Percentiles rank a stretch among this genome's conserved stretches.
Conservation (phyloP, 2,797 vertebrate species). For the Argya squamiceps region DNA sequence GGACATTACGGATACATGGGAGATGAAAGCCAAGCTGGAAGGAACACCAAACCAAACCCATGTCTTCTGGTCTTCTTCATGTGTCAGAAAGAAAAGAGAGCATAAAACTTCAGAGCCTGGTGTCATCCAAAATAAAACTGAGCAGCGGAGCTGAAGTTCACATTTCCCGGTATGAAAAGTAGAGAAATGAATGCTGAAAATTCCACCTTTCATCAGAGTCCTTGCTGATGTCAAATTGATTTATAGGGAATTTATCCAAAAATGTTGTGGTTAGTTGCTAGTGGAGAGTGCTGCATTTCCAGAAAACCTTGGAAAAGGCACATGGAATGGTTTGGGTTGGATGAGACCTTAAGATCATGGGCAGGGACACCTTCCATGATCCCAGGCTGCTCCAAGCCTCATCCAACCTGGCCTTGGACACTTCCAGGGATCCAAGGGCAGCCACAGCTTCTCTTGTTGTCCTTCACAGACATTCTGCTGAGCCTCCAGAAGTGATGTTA, state of each 20-base stretch:
- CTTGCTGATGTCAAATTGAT: not conserved
- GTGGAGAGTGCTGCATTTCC: not conserved
- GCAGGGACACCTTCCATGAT: not conserved
- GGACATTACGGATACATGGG: not conserved
- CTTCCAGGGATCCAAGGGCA: not conserved
- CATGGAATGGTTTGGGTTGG: not conserved
- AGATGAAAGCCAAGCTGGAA: conserved; percentile 31
- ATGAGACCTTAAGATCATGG: not conserved
- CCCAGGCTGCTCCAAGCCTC: not conserved
- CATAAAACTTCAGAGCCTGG: not conserved
- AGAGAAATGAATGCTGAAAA: not conserved
- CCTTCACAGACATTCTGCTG: not conserved
- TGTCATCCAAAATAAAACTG: not conserved
- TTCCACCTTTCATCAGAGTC: not conserved
- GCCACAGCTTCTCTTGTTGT: not conserved
- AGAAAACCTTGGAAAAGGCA: not conserved
- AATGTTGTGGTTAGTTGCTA: not conserved
- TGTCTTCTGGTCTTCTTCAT: not conserved
- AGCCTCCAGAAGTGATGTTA: not conserved
- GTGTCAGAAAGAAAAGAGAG: conserved; percentile 6
- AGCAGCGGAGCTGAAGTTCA: not conserved
- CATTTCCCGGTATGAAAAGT: fast-evolving
- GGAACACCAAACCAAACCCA: not conserved
- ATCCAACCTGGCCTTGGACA: fast-evolving
- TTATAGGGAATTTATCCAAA: not conserved